Evolutionary conservation across 2,797 vertebrate species (phyloP), one percentile per base, ranked within the genome.

Genomic region (Megaceryle alcyon): DNA sequence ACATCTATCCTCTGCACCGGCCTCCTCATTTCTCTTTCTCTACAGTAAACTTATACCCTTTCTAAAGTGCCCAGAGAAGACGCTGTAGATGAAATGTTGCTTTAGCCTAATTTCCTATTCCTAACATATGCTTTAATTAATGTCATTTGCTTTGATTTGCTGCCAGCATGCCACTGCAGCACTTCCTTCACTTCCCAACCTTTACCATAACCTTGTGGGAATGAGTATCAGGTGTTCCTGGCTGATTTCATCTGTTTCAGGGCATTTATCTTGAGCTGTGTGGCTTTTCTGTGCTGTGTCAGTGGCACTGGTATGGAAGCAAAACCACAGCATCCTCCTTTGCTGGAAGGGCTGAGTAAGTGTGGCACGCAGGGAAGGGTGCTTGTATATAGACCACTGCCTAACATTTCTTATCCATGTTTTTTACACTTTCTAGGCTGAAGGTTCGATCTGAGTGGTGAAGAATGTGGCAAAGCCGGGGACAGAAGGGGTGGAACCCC

Each of bases 11-110:
- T 92, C 88, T 86, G 77, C 96, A 61, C 60, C 88, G 80, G 93
- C 95, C 92, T 90, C 96, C 96, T 96, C 94, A 88, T 97, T 96
- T 96, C 93, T 96, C 96, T 96, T 96, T 92, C 88, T 28, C 88
- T 94, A 82, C 83, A 83, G 88, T 94, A 95, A 96, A 96, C 88
- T 86, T 95, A 94, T 35, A 86, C 93, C 88, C 91, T 94, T 72
- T 73, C 91, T 90, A 92, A 96, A 96, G 93, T 82, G 91, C 91
- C 91, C 81, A 0, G 93, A 57, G 94, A 97, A 87, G 96, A 94
- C 49, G 12, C 86, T 20, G 10, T 54, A 57, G 91, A 90, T 91
- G 79, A 96, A 95, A 97, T 91, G 92, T 97, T 96, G 75, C 86
- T 93, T 94, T 96, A 96, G 95, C 81, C 61, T 92, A 83, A 96